These are phyloP conservation scores for Drosophila pseudoananassae DNA, from an alignment of 1,140 invertebrate species.

Conservation along the genomic window DNA sequence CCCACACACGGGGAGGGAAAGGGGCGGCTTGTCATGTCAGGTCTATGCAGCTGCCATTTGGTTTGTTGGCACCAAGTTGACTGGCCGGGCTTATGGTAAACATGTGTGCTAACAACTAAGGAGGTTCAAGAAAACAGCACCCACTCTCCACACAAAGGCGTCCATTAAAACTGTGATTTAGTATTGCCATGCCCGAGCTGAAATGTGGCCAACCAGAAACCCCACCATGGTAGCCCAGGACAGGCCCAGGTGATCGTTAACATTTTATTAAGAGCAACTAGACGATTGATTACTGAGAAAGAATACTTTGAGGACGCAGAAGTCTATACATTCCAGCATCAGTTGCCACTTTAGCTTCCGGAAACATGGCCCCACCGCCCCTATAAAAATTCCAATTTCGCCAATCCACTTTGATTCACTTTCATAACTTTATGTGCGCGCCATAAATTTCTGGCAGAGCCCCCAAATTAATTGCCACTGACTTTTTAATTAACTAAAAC, in stretches of 20 bases:
- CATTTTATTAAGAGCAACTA: neutral
- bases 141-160: slow-evolving; percentile 7
- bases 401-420: slow-evolving; percentile 39
- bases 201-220: slow-evolving; percentile 31
- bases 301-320: too few species aligned
- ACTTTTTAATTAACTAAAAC: slow-evolving; percentile 78
- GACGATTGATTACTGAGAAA: neutral
- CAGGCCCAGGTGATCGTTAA: neutral
- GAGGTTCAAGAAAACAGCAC: slow-evolving; percentile 49
- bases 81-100: slow-evolving; percentile 77
- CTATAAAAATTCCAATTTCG: slow-evolving; percentile 20
- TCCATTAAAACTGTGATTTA: slow-evolving; percentile 64
- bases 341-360: neutral
- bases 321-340: too few species aligned
- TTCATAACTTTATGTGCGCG: slow-evolving; percentile 49
- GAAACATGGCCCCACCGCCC: neutral
- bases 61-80: slow-evolving; percentile 68
- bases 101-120: slow-evolving; percentile 75
- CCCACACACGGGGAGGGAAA: neutral
- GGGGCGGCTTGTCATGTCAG: slow-evolving; percentile 34
- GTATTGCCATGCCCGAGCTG: slow-evolving; percentile 15
- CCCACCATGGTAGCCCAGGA: slow-evolving; percentile 15
- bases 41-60: slow-evolving; percentile 64
- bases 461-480: slow-evolving; percentile 74
- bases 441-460: slow-evolving; percentile 54